Evolutionary conservation across 2,113 vertebrate genomes (phyloP).

Genomic region (Phalacrocorax pelagicus): DNA sequence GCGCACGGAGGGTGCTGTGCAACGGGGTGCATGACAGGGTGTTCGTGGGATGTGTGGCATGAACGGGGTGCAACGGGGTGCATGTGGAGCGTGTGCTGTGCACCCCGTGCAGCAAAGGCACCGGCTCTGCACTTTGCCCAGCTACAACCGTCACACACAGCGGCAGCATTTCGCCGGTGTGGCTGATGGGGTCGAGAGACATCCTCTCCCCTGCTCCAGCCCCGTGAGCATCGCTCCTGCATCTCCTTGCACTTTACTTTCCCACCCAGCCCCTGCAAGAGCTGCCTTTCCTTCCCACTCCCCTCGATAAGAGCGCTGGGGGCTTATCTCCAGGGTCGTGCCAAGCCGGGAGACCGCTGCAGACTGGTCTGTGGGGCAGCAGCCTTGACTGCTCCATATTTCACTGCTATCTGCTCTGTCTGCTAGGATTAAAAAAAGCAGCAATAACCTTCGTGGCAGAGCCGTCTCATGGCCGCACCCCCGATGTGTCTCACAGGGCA

Average conservation of each 20-base stretch:
- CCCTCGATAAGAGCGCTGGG: background rate
- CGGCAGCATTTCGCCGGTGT: rapidly evolving
- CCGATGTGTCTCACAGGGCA: background rate
- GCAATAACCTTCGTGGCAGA: background rate
- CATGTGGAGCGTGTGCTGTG: rapidly evolving
- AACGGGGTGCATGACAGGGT: too few species aligned
- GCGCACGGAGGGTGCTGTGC: background rate
- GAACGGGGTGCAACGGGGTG: too few species aligned
- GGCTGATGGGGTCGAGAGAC: background rate
- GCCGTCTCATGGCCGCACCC: background rate
- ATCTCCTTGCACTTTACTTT: background rate
- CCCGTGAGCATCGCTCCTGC: background rate
- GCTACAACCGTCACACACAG: rapidly evolving
- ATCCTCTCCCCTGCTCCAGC: background rate
- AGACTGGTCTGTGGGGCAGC: rapidly evolving
- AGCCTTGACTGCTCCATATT: background rate
- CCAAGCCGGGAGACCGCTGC: background rate
- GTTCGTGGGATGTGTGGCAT: rapidly evolving
- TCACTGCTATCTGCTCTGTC: background rate
- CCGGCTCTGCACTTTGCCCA: background rate
- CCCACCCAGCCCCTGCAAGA: background rate
- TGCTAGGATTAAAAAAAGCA: background rate
- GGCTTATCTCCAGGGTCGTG: background rate
- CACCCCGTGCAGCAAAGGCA: background rate
- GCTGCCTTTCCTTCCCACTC: background rate